Evolutionary conservation across 92 coral and sea anemone species (phyloP), one percentile per base, ranked within the genome.

Genomic region (Anthopleura xanthogrammica): DNA sequence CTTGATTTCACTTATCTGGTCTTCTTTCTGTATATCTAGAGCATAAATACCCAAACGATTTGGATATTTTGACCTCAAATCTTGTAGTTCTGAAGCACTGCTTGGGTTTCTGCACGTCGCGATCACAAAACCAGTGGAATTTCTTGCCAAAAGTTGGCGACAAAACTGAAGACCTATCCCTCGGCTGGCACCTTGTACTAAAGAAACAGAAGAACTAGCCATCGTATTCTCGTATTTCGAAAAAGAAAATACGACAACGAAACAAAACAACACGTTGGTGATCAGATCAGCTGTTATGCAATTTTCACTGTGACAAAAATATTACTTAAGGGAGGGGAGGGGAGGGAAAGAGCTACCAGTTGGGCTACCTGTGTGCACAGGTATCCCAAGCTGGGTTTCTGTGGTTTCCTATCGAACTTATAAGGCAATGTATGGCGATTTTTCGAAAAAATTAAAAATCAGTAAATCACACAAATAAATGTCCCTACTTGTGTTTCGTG

Each of bases 101-200:
- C 57, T 2, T 41, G 93, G 92, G n/a, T 87, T 81, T 74, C 93
- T 90, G 52, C 93, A 90, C 41, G 93, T 90, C 23, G 93, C 93
- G 29, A 87, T 79, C 4, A 90, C 91, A 20, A 46, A 40, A 19
- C 52, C 29, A 16, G 60, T 41, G 0, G 92, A 41, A 42, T 84
- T 60, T 43, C 74, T 84, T 23, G 86, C 75, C 73, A 90, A 82
- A 60, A 90, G 79, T 12, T 90, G 86, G 5, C 88, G 91, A 70
- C 93, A 87, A 78, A 90, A 87, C 39, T 90, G 93, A 5, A 90
- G 74, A 4, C 93, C 93, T 3, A 90, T 83, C 60, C 93, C 93
- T 75, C 93, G 90, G 60, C 93, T 90, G 20, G 93, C 93, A 48
- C 93, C 93, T 81, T 90, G 93, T 29, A 90, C 82, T 12, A 90